Evolutionary conservation across 2,113 vertebrate genomes (phyloP).

Genomic region (Paraplagusia blochii): DNA sequence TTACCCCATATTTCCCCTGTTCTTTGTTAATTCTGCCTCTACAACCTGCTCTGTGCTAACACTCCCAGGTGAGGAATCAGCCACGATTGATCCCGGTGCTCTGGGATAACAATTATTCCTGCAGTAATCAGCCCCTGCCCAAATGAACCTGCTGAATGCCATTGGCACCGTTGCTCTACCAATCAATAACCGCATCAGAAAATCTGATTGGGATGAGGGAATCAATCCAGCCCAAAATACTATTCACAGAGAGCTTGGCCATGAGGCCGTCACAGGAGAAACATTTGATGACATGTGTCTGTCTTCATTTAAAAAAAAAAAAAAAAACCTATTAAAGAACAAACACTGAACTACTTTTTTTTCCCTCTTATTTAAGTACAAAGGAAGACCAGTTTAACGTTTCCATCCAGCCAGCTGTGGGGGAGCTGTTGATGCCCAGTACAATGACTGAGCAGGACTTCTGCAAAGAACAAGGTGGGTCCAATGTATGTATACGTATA

Average conservation of each 20-base stretch:
- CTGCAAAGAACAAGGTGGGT: slow-evolving; percentile 87
- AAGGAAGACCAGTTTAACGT: slow-evolving; percentile 88
- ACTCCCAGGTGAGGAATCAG: slow-evolving; percentile 84
- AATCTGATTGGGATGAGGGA: slow-evolving; percentile 78
- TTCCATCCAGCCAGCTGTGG: slow-evolving; percentile 87
- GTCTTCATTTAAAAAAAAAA: neutral
- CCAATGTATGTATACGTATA: neutral
- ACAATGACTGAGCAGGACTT: slow-evolving; percentile 90
- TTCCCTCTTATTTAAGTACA: slow-evolving; percentile 76
- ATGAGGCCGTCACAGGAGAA: slow-evolving; percentile 75
- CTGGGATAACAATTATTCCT: slow-evolving; percentile 97
- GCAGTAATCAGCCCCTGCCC: slow-evolving; percentile 90
- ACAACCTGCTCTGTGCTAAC: slow-evolving; percentile 68
- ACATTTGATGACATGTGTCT: slow-evolving; percentile 11
- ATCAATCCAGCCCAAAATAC: slow-evolving; percentile 86
- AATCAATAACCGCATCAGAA: slow-evolving; percentile 93
- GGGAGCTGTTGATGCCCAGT: slow-evolving; percentile 88
- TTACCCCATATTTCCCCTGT: slow-evolving; percentile 62
- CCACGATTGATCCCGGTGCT: slow-evolving; percentile 90
- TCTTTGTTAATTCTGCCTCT: slow-evolving; percentile 36
- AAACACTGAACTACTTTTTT: neutral
- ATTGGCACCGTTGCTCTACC: slow-evolving; percentile 80
- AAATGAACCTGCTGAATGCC: slow-evolving; percentile 92
- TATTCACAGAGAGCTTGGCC: slow-evolving; percentile 79
- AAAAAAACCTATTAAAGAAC: neutral